Base-by-base conservation (phyloP, 2,797 vertebrate species). In the Trematomus bernacchii region DNA sequence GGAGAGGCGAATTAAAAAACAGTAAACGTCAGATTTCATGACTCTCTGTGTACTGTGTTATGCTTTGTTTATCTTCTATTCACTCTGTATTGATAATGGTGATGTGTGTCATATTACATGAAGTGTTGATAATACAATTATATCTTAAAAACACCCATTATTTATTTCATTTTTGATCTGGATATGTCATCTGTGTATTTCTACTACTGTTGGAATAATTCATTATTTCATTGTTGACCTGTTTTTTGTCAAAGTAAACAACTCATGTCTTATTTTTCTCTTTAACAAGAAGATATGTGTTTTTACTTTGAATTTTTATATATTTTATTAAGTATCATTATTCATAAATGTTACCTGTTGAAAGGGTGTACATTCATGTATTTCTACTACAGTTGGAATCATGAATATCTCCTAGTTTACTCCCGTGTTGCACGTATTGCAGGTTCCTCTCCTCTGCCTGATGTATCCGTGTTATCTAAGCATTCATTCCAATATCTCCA, bases 1-100 rank as follows among this genome's bases (percentile, higher is more conserved):
- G 10, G 37, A 67, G 74, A 71, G 71, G 71, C 40, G 79, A 72
- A 91, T 90, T 87, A 86, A 91, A 87, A 86, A 62, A 79, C 61
- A 52, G 86, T 83, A 86, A 82, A 77, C 30, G 78, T 42, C 76
- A 81, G 65, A 81, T 85, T 90, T 73, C 37, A 60, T 81, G 76
- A 76, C 53, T 72, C 86, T 79, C 67, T n/a, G n/a, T n/a, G n/a
- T 58, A 84, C 40, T 42, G 12, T 63, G 42, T 37, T 37, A 9
- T 37, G 33, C 33, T 37, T 37, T 37, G 2, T 2, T 37, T 37
- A 37, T 37, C 33, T 37, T 37, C 33, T 37, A 37, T 6, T 51
- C 18, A 48, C 33, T 44, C 14, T 9, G 48, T 27, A 4, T 10
- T 53, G 4, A 9, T 58, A 12, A 40, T 40, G 58, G 67, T 55